Evolutionary conservation across 2,113 vertebrate species (phyloP), one percentile per base, ranked within the genome.

Genomic region (Manacus vitellinus): DNA sequence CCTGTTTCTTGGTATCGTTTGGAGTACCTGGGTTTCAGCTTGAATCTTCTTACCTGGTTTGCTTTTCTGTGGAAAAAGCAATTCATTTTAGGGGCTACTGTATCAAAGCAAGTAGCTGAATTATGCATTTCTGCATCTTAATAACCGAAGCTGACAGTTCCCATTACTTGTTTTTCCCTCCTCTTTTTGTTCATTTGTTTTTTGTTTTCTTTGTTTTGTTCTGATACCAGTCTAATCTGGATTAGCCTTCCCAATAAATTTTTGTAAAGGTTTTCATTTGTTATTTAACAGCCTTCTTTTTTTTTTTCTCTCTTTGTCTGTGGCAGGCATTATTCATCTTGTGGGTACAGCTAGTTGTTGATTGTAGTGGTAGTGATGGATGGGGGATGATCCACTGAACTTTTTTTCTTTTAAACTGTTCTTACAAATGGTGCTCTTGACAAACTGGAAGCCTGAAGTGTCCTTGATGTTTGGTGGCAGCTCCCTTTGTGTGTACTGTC

Each of bases 271-370:
- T 35, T 16, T 61, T 35, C 4, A 12, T 35, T 54, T 62, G 2
- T 85, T 65, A 22, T 24, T 71, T 80, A 49, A 33, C 27, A 52
- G 14, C 12, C 1, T n/a, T 49, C 35, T 10, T 62, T 44, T 8
- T 37, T 37, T 55, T 39, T 15, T 2, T 1, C 3, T 3, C 8
- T n/a, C 51, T 24, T 30, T 55, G 3, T 1, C 12, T 49, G 19
- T 80, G 90, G 19, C 4, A 4, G 35, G 33, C 33, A 12, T 92
- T 85, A 23, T 10, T 83, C 17, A 9, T 44, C 23, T 56, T 71
- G 28, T 77, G 56, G 14, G 3, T 87, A 37, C 24, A 71, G 14
- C 54, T 66, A 61, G 27, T 14, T 62, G 28, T 49, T 83, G 28
- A 22, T 70, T 63, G 12, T 76, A 43, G n/a, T 46, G 6, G 21